Base-by-base conservation (phyloP, 2,113 vertebrate species). In the Procavia capensis region DNA sequence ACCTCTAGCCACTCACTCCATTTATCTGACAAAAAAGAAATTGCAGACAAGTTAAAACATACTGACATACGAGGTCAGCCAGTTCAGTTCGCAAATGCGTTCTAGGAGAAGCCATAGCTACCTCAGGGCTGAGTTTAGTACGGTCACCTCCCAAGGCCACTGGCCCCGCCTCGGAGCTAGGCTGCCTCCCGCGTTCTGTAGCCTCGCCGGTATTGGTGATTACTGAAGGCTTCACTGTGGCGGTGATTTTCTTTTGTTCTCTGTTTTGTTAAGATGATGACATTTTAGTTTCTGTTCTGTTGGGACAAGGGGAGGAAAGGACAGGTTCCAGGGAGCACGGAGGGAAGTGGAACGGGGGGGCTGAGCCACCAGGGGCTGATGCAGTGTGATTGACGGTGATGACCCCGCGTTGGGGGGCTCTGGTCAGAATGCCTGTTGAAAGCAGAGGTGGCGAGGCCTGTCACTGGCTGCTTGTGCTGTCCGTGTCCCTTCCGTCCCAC, bases 171-270 rank as follows among this genome's bases (percentile, higher is more conserved):
- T 81, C 64, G 43, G n/a, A 59, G 75, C 36, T 78, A 25, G 45
- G 87, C 31, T 68, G 27, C 27, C 78, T 54, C 34, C 91, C n/a
- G 5, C 22, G 36, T 34, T 86, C 57, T 79, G 39, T 27, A 72
- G 85, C 6, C 13, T 83, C 84, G 11, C 64, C 84, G 96, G 95
- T 82, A 95, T 54, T 86, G 43, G 91, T 89, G 88, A 97, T 96
- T 93, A 96, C 93, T 90, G 90, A 94, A 72, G 61, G 80, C 59
- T 50, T 91, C 88, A 20, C 80, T 59, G 8, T 2, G 19, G 70
- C 63, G 43, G 43, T 41, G 83, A 47, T 9, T 94, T 92, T 72
- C 50, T 72, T 81, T 76, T 59, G n/a, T 39, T 61, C 29, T 63
- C 47, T 25, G 0, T 22, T 75, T 76, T 94, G 94, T 96, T 90